Percentiles rank a stretch among this genome's conserved stretches.
Conservation (phyloP, 2,797 vertebrate species). For the Parauchenoglanis ngamensis region DNA sequence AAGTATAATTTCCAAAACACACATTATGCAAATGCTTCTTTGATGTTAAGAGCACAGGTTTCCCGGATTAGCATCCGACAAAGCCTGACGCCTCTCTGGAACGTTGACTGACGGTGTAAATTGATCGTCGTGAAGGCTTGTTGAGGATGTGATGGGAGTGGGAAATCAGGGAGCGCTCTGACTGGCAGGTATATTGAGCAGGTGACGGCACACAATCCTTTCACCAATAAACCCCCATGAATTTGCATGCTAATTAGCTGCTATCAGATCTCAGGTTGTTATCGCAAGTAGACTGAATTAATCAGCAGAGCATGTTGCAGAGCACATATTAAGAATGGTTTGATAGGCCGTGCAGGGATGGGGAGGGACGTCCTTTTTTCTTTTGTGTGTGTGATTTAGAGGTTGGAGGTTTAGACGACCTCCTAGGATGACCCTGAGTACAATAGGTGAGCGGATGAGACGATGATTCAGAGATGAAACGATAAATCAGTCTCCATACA, state of each 20-base stretch:
- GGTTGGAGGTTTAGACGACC: slow-evolving; percentile 33
- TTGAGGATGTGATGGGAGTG: slow-evolving; percentile 41
- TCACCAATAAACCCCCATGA: slow-evolving; percentile 60
- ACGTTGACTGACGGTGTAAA: slow-evolving; percentile 50
- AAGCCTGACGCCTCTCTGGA: slow-evolving; percentile 4
- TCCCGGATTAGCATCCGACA: slow-evolving; percentile 31
- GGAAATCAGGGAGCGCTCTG: slow-evolving; percentile 38
- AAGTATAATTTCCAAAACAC: slow-evolving; percentile 21
- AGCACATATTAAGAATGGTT: slow-evolving; percentile 55
- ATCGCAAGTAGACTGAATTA: slow-evolving; percentile 68
- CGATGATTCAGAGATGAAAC: not conserved
- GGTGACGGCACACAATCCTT: slow-evolving; percentile 58
- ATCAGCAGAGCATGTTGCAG: slow-evolving; percentile 60
- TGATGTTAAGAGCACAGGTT: slow-evolving; percentile 30
- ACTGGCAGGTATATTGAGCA: slow-evolving; percentile 57
- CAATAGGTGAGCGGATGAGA: slow-evolving; percentile 14
- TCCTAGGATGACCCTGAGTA: slow-evolving; percentile 32
- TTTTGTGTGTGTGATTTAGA: slow-evolving; percentile 5
- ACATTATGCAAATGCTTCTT: slow-evolving; percentile 25
- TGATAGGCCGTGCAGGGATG: slow-evolving; percentile 16
- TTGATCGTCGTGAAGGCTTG: slow-evolving; percentile 44
- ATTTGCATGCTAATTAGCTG: slow-evolving; percentile 70
- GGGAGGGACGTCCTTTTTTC: slow-evolving; percentile 1
- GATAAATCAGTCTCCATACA: slow-evolving; percentile 7
- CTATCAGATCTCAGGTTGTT: slow-evolving; percentile 66